Base-by-base conservation (phyloP, 1,140 invertebrate species). In the Ylistrum balloti region DNA sequence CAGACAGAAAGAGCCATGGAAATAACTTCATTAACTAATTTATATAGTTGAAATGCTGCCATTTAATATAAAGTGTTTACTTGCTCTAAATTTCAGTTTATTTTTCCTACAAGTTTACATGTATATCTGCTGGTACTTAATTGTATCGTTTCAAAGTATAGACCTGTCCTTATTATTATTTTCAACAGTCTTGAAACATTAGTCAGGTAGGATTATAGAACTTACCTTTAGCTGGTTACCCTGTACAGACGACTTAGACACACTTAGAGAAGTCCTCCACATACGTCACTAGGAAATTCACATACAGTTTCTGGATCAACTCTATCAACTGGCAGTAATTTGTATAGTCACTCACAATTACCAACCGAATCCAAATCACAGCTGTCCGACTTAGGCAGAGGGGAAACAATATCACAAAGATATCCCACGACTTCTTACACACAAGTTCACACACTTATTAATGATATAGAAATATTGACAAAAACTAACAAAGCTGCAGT, bases 401-500 rank as follows among this genome's bases (percentile, higher is more conserved):
- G 56, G 56, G 56, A 28, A 74, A 28, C n/a, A 28, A 28, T 28
- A 74, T 28, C 56, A 74, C 56, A 28, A 74, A 74, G 56, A 74
- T 28, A 28, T 74, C 56, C 56, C 13, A n/a, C 13, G 22, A 74
- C 56, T 74, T 74, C 56, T 74, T 74, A 74, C 56, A 74, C 56
- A 74, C 56, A 28, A 74, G 56, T 74, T 74, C 15, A 74, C 56
- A 74, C 56, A 74, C 56, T 74, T 74, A 74, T n/a, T 28, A 11
- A 74, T 74, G 17, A 1, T 74, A 74, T n/a, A 74, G 56, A 74
- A 74, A 74, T 74, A 74, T 74, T 74, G 56, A 74, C 28, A 74
- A 74, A 74, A 74, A 20, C 17, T 56, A 3, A 74, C 15, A 74
- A 74, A 74, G 56, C 56, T 28, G 28, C n/a, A 28, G 17, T n/a